These are phyloP conservation scores for Oncorhynchus kisutch DNA, from an alignment of 2,113 vertebrate genomes.

Conservation along the genomic window DNA sequence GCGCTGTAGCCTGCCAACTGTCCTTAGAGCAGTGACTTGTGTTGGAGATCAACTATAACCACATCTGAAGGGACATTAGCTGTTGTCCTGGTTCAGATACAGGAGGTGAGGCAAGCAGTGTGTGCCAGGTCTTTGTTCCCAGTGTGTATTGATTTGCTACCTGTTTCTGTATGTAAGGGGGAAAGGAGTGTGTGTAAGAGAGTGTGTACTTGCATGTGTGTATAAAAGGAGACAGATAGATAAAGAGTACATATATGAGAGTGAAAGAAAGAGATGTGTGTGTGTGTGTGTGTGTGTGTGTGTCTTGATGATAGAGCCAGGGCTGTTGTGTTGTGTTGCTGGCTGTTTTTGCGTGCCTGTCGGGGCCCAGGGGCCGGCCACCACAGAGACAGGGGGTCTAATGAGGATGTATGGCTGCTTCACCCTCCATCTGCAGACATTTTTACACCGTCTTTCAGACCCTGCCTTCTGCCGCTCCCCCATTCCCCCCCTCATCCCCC, in stretches of 20 bases:
- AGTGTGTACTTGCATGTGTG: neutral
- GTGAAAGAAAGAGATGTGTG: neutral
- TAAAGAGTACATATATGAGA: neutral
- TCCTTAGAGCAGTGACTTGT: conserved; percentile 23
- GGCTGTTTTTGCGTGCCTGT: conserved; percentile 1
- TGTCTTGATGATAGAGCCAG: conserved; percentile 8
- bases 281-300: neutral
- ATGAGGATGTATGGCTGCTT: conserved; percentile 75
- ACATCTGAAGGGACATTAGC: conserved; percentile 15
- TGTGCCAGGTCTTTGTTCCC: conserved; percentile 8
- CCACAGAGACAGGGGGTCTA: conserved; percentile 58
- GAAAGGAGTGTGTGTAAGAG: neutral
- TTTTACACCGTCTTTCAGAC: conserved; percentile 66
- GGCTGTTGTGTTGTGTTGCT: conserved; percentile 4
- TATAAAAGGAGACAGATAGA: neutral
- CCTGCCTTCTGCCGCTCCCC: conserved; percentile 20
- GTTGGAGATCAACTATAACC: conserved; percentile 2
- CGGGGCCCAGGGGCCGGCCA: neutral
- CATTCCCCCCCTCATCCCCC: conserved; percentile 5
- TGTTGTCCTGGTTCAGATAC: neutral
- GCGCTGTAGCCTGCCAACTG: conserved; percentile 40
- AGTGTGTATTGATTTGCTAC: neutral
- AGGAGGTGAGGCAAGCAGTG: neutral
- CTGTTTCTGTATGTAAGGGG: neutral
- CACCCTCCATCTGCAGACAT: conserved; percentile 64